Percentiles rank a stretch among this genome's conserved stretches.
Conservation (phyloP, 2,888 invertebrate species). For the Chloroclystis v-ata region DNA sequence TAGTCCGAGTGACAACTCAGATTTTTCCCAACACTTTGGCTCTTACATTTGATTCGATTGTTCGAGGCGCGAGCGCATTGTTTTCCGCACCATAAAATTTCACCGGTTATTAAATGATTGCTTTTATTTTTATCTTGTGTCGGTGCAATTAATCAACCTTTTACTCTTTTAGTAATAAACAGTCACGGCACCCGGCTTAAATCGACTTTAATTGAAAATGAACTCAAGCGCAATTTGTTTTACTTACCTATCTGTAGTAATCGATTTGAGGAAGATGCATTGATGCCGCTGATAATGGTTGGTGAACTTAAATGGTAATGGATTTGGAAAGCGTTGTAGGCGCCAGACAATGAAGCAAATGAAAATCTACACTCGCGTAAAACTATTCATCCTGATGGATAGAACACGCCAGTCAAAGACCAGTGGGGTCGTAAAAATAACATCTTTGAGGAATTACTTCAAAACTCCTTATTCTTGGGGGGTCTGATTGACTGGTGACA, state of each 20-base stretch:
- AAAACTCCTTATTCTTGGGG: too few relatives aligned
- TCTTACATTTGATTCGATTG: conserved; percentile 66
- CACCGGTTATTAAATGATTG: conserved; percentile 56
- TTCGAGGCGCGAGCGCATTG: conserved; percentile 63
- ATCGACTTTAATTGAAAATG: conserved; percentile 40
- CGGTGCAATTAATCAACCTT: conserved; percentile 42
- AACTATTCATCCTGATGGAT: too few relatives aligned
- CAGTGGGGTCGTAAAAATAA: too few relatives aligned
- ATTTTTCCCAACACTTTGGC: too few relatives aligned
- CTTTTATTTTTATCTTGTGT: conserved; percentile 45
- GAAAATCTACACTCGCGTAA: too few relatives aligned
- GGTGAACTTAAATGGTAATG: conserved; percentile 32
- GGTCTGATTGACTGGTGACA: too few relatives aligned
- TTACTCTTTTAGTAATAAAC: conserved; percentile 38
- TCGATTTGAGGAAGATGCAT: conserved; percentile 30
- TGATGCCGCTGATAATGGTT: conserved; percentile 30
- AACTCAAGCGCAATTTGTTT: conserved; percentile 33
- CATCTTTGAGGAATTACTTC: too few relatives aligned
- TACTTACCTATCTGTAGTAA: conserved; percentile 20
- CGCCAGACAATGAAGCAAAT: conserved; percentile 27
- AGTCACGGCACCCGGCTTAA: conserved; percentile 29
- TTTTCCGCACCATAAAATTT: conserved; percentile 64
- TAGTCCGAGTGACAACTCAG: too few relatives aligned
- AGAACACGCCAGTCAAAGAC: too few relatives aligned
- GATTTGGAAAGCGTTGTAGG: conserved; percentile 45